These are phyloP conservation scores for Podargus strigoides DNA, from an alignment of 2,797 vertebrate genomes.

Conservation along the genomic window DNA sequence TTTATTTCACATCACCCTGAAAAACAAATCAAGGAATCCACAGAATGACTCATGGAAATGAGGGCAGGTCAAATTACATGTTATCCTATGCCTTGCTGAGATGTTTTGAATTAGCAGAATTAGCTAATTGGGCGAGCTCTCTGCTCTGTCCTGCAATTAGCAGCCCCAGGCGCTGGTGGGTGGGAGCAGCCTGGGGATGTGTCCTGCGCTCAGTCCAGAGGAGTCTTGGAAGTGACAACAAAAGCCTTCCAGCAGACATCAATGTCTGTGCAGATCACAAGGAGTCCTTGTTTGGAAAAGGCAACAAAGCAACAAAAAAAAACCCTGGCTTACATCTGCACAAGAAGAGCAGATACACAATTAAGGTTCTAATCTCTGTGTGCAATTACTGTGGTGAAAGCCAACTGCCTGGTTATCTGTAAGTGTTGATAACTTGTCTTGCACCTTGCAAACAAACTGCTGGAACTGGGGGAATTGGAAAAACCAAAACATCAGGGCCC, in stretches of 20 bases:
- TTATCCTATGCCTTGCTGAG: background rate
- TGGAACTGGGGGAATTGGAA: background rate
- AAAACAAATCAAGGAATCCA: background rate
- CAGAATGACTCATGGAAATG: background rate
- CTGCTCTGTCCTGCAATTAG: background rate
- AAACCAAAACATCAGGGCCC: fast-evolving
- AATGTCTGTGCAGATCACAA: background rate
- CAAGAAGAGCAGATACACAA: background rate
- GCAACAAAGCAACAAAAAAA: background rate
- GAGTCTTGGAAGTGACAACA: background rate
- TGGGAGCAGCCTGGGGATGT: background rate
- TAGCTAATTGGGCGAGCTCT: background rate
- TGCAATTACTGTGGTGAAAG: background rate
- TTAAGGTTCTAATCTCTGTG: background rate
- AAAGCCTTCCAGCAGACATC: background rate
- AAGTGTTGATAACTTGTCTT: background rate
- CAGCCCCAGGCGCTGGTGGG: background rate
- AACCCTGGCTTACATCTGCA: background rate
- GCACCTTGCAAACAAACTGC: background rate
- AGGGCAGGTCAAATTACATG: background rate
- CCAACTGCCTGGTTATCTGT: background rate
- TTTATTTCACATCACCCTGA: background rate
- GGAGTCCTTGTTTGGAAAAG: background rate
- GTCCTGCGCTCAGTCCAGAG: fast-evolving
- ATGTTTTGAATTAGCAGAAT: constrained; percentile 1